Evolutionary conservation across 1,140 invertebrate species (phyloP).

Genomic region (Macrotrachela quadricornifera): DNA sequence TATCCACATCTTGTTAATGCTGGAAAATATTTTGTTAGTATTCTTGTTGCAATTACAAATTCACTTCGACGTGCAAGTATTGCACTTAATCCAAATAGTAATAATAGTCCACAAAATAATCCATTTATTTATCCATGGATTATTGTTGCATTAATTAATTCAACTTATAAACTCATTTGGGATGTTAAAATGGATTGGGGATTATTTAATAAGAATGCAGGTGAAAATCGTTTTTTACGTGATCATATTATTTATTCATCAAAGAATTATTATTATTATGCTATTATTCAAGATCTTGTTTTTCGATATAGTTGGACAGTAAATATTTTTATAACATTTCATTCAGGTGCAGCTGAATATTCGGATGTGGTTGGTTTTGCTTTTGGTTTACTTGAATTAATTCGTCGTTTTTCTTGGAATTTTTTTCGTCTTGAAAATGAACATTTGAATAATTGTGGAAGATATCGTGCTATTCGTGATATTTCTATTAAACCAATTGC

Average conservation of each 20-base stretch:
- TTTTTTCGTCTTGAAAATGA: no score
- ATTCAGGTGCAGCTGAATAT: no score
- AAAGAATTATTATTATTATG: conserved; percentile 73
- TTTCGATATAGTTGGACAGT: conserved; percentile 89
- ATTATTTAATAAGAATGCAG: conserved; percentile 60
- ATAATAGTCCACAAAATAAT: no score
- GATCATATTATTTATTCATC: conserved; percentile 44
- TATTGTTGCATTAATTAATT: conserved; percentile 47
- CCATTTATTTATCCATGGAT: conserved; percentile 7
- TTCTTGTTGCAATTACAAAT: conserved; percentile 87
- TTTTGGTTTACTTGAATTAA: no score
- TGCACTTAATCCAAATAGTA: conserved; percentile 30
- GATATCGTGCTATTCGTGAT: no score
- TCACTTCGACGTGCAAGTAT: no score
- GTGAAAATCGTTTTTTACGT: conserved; percentile 48
- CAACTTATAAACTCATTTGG: conserved; percentile 70
- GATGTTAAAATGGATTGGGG: conserved; percentile 98
- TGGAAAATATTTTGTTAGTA: conserved; percentile 90
- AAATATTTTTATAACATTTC: no score
- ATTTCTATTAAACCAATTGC: no score
- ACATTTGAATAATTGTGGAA: no score
- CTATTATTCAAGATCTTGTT: conserved; percentile 80
- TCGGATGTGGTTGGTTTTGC: no score
- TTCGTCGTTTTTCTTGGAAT: no score
- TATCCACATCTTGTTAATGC: conserved; percentile 92